Conservation (phyloP, 2,113 vertebrate genomes). For the Asarcornis scutulata region DNA sequence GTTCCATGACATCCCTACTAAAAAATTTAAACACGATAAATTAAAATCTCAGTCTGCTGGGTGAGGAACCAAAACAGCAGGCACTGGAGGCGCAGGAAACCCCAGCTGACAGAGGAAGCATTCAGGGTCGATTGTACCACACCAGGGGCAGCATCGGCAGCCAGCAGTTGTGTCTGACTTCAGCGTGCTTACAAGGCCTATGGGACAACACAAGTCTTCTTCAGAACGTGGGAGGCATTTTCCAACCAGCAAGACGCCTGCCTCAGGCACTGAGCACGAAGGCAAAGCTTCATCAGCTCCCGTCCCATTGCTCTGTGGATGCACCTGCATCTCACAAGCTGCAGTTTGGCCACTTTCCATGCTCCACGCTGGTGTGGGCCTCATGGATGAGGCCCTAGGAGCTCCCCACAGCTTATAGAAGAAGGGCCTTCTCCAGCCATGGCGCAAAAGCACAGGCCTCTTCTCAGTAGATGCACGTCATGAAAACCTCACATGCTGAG, state of each 20-base stretch:
- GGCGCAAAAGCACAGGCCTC: neutral
- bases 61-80: conserved; percentile 41
- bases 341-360: neutral
- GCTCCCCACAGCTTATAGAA: neutral
- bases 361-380: neutral
- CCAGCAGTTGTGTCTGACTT: neutral
- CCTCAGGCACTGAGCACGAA: neutral
- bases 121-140: neutral
- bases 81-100: neutral
- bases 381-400: rapidly evolving
- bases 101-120: neutral
- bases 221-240: neutral
- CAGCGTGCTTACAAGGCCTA: neutral
- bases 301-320: rapidly evolving
- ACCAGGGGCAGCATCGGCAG: neutral
- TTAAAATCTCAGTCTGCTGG: neutral
- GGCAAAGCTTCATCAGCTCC: neutral
- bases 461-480: neutral
- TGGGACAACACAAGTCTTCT: neutral
- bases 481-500: neutral
- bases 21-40: conserved; percentile 63
- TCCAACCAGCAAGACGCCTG: neutral
- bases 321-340: rapidly evolving
- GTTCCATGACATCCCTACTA: conserved; percentile 36
- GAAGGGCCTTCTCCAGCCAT: too few relatives aligned